Evolutionary conservation across 2,113 vertebrate species (phyloP), one percentile per base, ranked within the genome.

Genomic region (Anguilla rostrata): DNA sequence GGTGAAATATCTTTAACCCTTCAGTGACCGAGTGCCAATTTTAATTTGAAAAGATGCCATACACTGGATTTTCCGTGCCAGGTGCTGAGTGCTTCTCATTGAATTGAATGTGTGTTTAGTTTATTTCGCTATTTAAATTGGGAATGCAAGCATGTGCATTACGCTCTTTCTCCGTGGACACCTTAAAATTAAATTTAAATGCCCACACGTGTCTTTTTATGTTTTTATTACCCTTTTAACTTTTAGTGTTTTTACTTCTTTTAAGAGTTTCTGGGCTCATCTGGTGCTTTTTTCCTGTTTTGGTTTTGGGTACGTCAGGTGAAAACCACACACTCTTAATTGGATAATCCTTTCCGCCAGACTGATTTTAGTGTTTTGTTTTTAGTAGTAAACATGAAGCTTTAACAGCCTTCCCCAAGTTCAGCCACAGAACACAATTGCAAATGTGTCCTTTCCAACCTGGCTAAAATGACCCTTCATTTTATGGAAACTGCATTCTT

Each of bases 371-470:
- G 20, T 82, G 41, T 29, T 16, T 20, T 57, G 41, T 85, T 83
- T 57, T 57, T 26, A 16, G n/a, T 85, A 39, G 40, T 43, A 86
- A 8, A 39, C 5, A 81, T 86, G 87, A 29, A 34, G n/a, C 16
- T 12, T 4, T 39, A 34, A 43, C 88, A 82, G 78, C 85, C 75
- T 49, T 81, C 88, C 88, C 56, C 79, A 87, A 88, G 66, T 39
- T 57, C n/a, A 83, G 29, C 43, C 18, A 86, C 83, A 86, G 89
- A 91, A 86, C 90, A 88, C 92, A 75, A 88, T 89, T 91, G 90
- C 91, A 90, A 92, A 88, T 85, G 89, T 90, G 79, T 92, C 84
- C 84, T 82, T 90, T 86, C 78, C 78, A 39, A 8, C 16, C 14
- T 46, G 7, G 80, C 39, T 26, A 22, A 81, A 60, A 53, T 57